Base-by-base conservation (phyloP, 2,888 invertebrate genomes). In the Scrobipalpa atriplicella region DNA sequence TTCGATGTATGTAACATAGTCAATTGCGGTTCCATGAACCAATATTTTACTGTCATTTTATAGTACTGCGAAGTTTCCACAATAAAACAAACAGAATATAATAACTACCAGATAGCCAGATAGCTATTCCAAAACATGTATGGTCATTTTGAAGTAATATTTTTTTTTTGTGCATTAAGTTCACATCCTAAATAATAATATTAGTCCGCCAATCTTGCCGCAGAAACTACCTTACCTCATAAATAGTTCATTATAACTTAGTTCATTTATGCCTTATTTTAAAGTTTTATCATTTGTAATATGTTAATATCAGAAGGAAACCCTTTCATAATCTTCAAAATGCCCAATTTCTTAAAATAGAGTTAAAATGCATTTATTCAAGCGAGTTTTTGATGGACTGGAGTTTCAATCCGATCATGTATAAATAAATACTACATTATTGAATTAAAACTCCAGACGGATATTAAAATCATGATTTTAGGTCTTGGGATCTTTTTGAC, bases 191-290 rank as follows among this genome's bases (percentile, higher is more conserved):
- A 47, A n/a, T 47, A 47, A 47, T 5, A 16, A n/a, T 3, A 3
- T 47, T 47, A 16, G 8, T 16, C n/a, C n/a, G 47, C 47, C 47
- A 47, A 6, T 47, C 47, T 47, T 47, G 47, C 47, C 47, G 1
- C 47, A 47, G 16, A 47, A 47, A 47, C 43, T 43, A 43, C 47
- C 47, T 16, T 47, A 47, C 47, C 47, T 47, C 47, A 47, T 16
- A 16, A n/a, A 2, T n/a, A n/a, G n/a, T n/a, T n/a, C n/a, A n/a
- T n/a, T n/a, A n/a, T 47, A 47, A 47, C 2, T 47, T n/a, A 47
- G 16, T n/a, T n/a, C 5, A n/a, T 47, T 16, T 16, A 47, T 47
- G 1, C 47, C n/a, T n/a, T 47, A 47, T 47, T 16, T 47, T 16
- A 47, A 13, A 29, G 29, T 3, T 29, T 3, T 29, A 29, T 29